phyloP scores from a whole-genome alignment of 2,797 vertebrate species.

The Cryptoblepharus egeriae region DNA sequence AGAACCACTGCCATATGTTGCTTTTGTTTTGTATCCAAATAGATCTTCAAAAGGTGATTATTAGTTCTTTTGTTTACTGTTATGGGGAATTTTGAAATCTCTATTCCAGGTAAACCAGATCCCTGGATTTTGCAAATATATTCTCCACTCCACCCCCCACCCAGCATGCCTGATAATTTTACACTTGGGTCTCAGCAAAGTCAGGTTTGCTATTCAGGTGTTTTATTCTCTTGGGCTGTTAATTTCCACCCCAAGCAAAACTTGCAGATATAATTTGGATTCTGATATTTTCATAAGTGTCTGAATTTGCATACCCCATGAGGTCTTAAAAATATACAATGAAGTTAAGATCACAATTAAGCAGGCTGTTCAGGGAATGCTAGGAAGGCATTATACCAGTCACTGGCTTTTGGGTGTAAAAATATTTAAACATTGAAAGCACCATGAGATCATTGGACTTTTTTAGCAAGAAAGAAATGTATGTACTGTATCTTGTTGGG shows the following conservation, averaged over 20 bases:
- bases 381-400: neutral
- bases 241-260: neutral
- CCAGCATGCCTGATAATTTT: neutral
- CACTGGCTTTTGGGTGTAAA: neutral
- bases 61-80: neutral
- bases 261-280: neutral
- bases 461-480: neutral
- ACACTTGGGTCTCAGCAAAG: neutral
- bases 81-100: no score
- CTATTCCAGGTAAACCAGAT: no score
- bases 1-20: no score
- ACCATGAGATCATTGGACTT: fast-evolving
- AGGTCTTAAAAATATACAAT: neutral
- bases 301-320: neutral
- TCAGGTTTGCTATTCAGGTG: neutral
- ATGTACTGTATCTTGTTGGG: neutral
- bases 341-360: neutral
- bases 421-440: neutral
- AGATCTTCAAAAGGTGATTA: neutral
- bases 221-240: no score
- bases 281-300: neutral
- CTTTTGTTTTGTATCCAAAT: neutral
- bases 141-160: no score
- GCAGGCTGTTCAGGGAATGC: neutral
- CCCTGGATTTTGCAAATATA: no score